Evolutionary conservation across 2,797 vertebrate genomes (phyloP).

Genomic region (Craterocephalus amniculus): DNA sequence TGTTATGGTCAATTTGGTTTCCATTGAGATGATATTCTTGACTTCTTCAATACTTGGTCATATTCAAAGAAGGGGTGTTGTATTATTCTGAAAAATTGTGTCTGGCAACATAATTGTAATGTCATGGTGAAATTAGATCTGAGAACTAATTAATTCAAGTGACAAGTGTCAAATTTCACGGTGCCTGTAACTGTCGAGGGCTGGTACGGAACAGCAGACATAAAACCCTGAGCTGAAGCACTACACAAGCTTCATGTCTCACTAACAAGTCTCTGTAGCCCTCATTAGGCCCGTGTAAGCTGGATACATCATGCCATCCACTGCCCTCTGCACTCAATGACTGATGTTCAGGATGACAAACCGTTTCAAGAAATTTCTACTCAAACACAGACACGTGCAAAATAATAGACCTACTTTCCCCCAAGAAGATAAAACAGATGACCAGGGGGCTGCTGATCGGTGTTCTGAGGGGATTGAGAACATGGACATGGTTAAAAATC

Average conservation of each 20-base stretch:
- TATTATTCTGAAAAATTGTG: neutral
- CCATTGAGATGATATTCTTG: slow-evolving; percentile 43
- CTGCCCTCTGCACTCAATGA: slow-evolving; percentile 26
- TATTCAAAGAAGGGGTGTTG: slow-evolving; percentile 11
- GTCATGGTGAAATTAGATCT: slow-evolving; percentile 10
- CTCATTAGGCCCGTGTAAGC: slow-evolving; percentile 65
- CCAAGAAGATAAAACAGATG: slow-evolving; percentile 17
- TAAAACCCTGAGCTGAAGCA: slow-evolving; percentile 40
- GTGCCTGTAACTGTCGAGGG: slow-evolving; percentile 30
- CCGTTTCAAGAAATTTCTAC: slow-evolving; percentile 36
- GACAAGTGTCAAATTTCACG: slow-evolving; percentile 22
- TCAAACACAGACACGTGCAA: slow-evolving; percentile 9
- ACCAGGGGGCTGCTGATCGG: neutral
- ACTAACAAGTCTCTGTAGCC: slow-evolving; percentile 74
- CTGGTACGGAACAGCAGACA: slow-evolving; percentile 29
- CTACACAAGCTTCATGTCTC: slow-evolving; percentile 39
- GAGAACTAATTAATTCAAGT: slow-evolving; percentile 27
- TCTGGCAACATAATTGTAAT: slow-evolving; percentile 11
- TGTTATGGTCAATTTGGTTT: slow-evolving; percentile 63
- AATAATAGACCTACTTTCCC: slow-evolving; percentile 23
- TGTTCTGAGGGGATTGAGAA: neutral
- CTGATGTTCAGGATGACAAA: slow-evolving; percentile 43
- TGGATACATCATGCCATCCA: slow-evolving; percentile 31
- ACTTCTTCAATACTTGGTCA: slow-evolving; percentile 2
- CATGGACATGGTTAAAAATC: neutral